Evolutionary conservation across 2,888 invertebrate genomes (phyloP).

Genomic region (Acleris emargana): DNA sequence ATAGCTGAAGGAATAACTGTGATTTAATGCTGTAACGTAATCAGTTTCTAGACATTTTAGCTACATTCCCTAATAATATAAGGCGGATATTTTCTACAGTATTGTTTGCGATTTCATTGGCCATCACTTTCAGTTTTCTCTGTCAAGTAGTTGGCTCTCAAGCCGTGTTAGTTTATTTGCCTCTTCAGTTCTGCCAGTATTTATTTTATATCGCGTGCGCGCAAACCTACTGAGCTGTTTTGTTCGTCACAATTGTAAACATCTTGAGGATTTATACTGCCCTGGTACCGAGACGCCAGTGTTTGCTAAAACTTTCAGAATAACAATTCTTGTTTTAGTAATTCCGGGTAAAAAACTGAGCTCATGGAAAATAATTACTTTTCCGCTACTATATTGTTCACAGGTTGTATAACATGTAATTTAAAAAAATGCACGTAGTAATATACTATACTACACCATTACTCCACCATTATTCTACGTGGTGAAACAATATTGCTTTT

Average conservation of each 20-base stretch:
- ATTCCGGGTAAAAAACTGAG: background rate
- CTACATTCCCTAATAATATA: background rate
- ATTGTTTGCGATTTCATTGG: slow-evolving; percentile 31
- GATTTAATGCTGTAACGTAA: too few relatives aligned
- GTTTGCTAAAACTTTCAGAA: slow-evolving; percentile 9
- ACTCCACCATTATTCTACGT: too few relatives aligned
- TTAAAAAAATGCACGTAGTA: too few relatives aligned
- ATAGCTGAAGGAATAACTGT: too few relatives aligned
- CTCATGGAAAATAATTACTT: too few relatives aligned
- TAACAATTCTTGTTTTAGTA: slow-evolving; percentile 6
- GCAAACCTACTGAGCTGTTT: slow-evolving; percentile 22
- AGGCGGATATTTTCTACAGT: background rate
- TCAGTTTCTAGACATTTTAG: too few relatives aligned
- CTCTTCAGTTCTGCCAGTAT: slow-evolving; percentile 16
- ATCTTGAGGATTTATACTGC: slow-evolving; percentile 15
- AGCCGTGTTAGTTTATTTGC: slow-evolving; percentile 30
- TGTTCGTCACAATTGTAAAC: slow-evolving; percentile 25
- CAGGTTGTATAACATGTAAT: too few relatives aligned
- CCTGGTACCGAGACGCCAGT: slow-evolving; percentile 8
- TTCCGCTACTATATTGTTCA: too few relatives aligned
- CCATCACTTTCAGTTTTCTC: slow-evolving; percentile 40
- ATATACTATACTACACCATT: too few relatives aligned
- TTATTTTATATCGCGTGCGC: slow-evolving; percentile 27
- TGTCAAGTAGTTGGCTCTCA: slow-evolving; percentile 36
- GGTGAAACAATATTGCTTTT: too few relatives aligned